A percentile compares a stretch with the other conserved stretches of the same genome.
Evolutionary conservation across 2,797 vertebrate genomes (phyloP).

Genomic region (Catostomus latipinnis): DNA sequence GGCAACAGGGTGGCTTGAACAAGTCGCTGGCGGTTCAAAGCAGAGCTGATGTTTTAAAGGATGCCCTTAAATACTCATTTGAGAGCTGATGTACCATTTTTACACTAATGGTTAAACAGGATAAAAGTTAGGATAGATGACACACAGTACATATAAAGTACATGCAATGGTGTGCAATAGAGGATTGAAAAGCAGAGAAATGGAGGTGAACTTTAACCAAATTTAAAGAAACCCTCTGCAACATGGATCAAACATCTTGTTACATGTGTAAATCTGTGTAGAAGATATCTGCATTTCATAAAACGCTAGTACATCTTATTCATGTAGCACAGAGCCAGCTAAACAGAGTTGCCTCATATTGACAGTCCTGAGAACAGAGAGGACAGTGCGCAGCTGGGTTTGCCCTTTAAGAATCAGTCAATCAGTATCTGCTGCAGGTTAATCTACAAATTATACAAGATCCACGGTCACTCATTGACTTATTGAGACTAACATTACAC

Average conservation of each 20-base stretch:
- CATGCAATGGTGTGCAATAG: background rate
- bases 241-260: background rate
- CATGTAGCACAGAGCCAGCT: background rate
- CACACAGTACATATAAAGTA: too few species aligned
- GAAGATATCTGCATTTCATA: background rate
- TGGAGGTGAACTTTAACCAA: background rate
- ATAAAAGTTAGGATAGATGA: background rate
- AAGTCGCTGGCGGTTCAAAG: conserved; percentile 16
- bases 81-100: conserved; percentile 12
- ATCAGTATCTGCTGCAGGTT: conserved; percentile 2
- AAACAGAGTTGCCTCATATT: conserved; percentile 1
- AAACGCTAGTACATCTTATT: background rate
- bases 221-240: background rate
- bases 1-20: conserved; percentile 20
- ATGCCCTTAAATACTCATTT: conserved; percentile 36
- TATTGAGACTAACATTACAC: background rate
- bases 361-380: conserved; percentile 24
- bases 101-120: conserved; percentile 24
- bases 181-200: background rate
- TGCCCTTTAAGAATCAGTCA: conserved; percentile 33
- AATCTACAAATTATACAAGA: background rate
- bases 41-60: conserved; percentile 37
- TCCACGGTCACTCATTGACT: background rate
- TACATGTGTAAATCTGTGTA: background rate
- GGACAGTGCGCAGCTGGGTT: conserved; percentile 6